Percentiles rank a stretch among this genome's conserved stretches.
Evolutionary conservation across 1,140 invertebrate species (phyloP).

Genomic region (Spodoptera frugiperda): DNA sequence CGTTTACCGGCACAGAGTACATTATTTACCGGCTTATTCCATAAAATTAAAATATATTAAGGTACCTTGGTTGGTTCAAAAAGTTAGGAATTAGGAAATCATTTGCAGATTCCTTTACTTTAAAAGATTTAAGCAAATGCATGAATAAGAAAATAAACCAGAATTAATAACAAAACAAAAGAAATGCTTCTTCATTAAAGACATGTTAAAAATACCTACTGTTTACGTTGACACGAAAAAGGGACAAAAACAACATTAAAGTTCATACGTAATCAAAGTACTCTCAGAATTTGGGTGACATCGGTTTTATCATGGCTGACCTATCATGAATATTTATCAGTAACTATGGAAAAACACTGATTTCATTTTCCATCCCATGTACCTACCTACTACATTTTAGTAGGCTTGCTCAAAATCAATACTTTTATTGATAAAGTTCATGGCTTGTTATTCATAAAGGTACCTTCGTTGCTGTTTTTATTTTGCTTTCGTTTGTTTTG

Average conservation of each 20-base stretch:
- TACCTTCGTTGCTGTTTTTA: not conserved
- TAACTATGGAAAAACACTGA: constrained; percentile 73
- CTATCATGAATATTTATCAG: constrained; percentile 80
- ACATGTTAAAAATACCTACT: not conserved
- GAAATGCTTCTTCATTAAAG: too few species aligned
- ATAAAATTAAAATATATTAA: too few species aligned
- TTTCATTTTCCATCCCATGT: constrained; percentile 61
- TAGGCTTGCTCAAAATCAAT: constrained; percentile 60
- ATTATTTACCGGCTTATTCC: too few species aligned
- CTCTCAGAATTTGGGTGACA: constrained; percentile 60
- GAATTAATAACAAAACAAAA: constrained; percentile 5
- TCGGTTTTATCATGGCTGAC: constrained; percentile 61
- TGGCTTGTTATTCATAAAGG: not conserved
- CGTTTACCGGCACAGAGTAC: too few species aligned
- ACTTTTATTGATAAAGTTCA: constrained; percentile 53
- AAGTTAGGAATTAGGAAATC: too few species aligned
- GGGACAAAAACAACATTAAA: constrained; percentile 24
- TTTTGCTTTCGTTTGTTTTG: constrained; percentile 6
- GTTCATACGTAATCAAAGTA: constrained; percentile 19
- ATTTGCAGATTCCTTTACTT: too few species aligned
- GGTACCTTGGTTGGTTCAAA: too few species aligned
- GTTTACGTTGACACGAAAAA: not conserved
- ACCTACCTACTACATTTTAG: constrained; percentile 33
- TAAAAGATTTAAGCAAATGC: too few species aligned
- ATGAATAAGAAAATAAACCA: too few species aligned